These are phyloP conservation scores for Mantis religiosa DNA, from an alignment of 2,888 invertebrate genomes.

Conservation along the genomic window DNA sequence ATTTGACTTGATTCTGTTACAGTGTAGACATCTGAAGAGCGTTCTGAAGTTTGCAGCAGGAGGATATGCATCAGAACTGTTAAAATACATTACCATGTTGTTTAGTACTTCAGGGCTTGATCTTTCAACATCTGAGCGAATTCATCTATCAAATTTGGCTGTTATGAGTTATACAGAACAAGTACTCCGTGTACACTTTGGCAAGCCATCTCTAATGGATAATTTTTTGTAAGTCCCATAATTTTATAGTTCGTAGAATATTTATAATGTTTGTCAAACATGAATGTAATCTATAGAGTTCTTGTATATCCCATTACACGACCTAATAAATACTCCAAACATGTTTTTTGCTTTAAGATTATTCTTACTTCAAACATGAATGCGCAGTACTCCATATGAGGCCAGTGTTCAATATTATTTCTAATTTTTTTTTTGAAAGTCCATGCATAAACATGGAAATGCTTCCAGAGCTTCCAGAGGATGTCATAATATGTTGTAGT, in stretches of 20 bases:
- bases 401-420: too few species aligned
- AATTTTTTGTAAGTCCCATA: slow-evolving; percentile 50
- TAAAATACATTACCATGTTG: slow-evolving; percentile 54
- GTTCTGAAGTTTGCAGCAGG: slow-evolving; percentile 59
- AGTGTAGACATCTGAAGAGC: slow-evolving; percentile 56
- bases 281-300: background rate
- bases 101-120: slow-evolving; percentile 50
- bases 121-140: slow-evolving; percentile 51
- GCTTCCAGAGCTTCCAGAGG: too few species aligned
- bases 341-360: too few species aligned
- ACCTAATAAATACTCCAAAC: background rate
- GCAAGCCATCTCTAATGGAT: slow-evolving; percentile 37
- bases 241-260: background rate
- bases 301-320: background rate
- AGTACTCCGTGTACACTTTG: slow-evolving; percentile 42
- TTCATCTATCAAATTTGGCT: slow-evolving; percentile 62
- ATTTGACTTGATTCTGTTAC: background rate
- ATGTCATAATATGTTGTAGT: too few species aligned
- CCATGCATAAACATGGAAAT: too few species aligned
- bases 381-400: too few species aligned
- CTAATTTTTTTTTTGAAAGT: too few species aligned
- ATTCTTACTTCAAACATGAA: too few species aligned
- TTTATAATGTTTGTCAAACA: background rate
- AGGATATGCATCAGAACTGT: slow-evolving; percentile 57
- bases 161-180: slow-evolving; percentile 61